Percentiles rank a stretch among this genome's conserved stretches.
These are phyloP conservation scores for Syngnathus typhle DNA, from an alignment of 2,113 vertebrate genomes.

Conservation along the genomic window DNA sequence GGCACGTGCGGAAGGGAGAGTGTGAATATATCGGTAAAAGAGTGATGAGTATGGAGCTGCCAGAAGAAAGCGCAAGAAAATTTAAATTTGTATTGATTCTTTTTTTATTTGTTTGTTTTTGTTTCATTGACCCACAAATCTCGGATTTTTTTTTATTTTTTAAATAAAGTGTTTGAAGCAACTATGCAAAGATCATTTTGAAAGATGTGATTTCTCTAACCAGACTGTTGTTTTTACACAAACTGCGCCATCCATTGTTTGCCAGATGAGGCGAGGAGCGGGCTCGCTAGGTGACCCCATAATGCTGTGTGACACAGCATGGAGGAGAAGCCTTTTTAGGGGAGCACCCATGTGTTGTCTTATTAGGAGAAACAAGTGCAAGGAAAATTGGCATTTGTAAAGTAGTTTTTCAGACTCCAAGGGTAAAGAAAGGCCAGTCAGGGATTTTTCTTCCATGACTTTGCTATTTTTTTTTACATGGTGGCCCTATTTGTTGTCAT, in stretches of 20 bases:
- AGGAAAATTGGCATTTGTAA: conserved; percentile 16
- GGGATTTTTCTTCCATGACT: neutral
- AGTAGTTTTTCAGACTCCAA: conserved; percentile 20
- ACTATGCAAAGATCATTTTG: neutral
- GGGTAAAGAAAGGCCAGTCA: neutral
- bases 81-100: no score
- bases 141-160: no score
- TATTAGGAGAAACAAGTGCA: conserved; percentile 15
- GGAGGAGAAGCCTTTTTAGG: conserved; percentile 42
- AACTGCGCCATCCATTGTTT: conserved; percentile 33
- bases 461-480: neutral
- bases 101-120: no score
- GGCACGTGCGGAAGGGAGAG: no score
- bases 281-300: conserved; percentile 32
- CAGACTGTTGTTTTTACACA: conserved; percentile 24
- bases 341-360: conserved; percentile 24
- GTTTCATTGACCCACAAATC: no score
- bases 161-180: no score
- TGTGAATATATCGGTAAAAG: no score
- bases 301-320: conserved; percentile 46
- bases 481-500: neutral
- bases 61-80: no score
- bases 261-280: conserved; percentile 40
- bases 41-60: no score
- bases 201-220: conserved; percentile 1